A percentile compares a stretch with the other conserved stretches of the same genome.
These are phyloP conservation scores for Lycophotia porphyrea DNA, from an alignment of 2,888 invertebrate genomes.

Conservation along the genomic window DNA sequence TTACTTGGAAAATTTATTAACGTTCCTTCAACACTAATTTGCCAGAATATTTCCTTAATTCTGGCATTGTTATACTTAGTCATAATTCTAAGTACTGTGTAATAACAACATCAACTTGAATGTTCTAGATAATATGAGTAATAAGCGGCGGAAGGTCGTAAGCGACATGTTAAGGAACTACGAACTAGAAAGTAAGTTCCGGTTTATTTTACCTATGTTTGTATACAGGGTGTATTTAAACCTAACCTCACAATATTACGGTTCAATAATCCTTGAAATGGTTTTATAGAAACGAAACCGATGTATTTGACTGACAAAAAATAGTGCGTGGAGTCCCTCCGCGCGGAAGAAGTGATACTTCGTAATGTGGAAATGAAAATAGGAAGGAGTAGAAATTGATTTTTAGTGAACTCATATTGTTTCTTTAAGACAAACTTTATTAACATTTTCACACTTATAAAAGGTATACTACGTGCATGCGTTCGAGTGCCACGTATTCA, in stretches of 20 bases:
- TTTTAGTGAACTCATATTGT: too few relatives aligned
- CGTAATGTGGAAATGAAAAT: too few relatives aligned
- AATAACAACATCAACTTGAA: conserved; percentile 61
- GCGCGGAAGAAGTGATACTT: too few relatives aligned
- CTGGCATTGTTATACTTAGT: conserved; percentile 24
- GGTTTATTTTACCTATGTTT: conserved; percentile 49
- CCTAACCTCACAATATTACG: not conserved
- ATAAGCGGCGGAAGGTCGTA: conserved; percentile 75
- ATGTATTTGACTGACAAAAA: conserved; percentile 11
- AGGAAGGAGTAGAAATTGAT: too few relatives aligned
- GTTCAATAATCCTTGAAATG: not conserved
- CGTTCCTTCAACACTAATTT: not conserved
- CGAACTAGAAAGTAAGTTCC: conserved; percentile 84
- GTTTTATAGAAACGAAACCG: not conserved
- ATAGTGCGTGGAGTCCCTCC: too few relatives aligned
- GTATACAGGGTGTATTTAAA: conserved; percentile 45
- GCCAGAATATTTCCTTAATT: conserved; percentile 4
- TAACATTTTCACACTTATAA: too few relatives aligned
- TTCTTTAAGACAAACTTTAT: too few relatives aligned
- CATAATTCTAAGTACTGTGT: conserved; percentile 15
- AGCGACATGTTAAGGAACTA: conserved; percentile 75
- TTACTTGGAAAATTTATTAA: not conserved
- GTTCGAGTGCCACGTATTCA: too few relatives aligned
- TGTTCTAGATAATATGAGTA: conserved; percentile 66
- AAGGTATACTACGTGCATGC: too few relatives aligned